phyloP scores from a whole-genome alignment of 2,113 vertebrate species.

The Microcebus murinus region DNA sequence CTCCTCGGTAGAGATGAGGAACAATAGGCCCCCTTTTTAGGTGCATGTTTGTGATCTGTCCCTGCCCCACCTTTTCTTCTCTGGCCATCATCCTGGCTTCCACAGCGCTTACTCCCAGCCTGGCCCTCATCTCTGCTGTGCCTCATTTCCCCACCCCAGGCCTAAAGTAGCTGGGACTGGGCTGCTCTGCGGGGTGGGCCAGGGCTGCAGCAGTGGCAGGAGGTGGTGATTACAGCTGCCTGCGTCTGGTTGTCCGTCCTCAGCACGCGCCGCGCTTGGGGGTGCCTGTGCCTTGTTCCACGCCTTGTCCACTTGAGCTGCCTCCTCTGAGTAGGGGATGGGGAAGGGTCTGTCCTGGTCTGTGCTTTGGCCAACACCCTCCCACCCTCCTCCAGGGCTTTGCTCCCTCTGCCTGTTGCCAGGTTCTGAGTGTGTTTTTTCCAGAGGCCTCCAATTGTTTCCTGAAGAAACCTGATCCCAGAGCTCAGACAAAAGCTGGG shows the following conservation, averaged over 20 bases:
- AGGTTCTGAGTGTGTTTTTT: constrained; percentile 68
- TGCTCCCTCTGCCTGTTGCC: constrained; percentile 56
- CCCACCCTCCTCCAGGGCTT: not conserved
- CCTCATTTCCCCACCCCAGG: not conserved
- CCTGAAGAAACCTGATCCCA: constrained; percentile 82
- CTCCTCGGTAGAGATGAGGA: not conserved
- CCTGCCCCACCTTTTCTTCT: not conserved
- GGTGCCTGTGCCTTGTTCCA: not conserved
- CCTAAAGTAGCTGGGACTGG: not conserved
- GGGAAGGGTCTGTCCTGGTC: not conserved
- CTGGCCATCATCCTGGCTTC: not conserved
- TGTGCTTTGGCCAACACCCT: not conserved
- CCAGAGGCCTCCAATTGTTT: constrained; percentile 80
- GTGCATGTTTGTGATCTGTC: not conserved
- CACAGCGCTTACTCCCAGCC: not conserved
- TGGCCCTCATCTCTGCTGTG: not conserved
- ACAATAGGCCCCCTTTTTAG: not conserved
- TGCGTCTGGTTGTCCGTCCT: not conserved
- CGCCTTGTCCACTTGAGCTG: not conserved
- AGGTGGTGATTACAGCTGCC: not conserved
- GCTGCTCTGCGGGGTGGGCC: not conserved
- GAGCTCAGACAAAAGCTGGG: constrained; percentile 68
- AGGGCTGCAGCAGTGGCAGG: not conserved
- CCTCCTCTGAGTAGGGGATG: not conserved
- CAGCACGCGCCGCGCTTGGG: not conserved